Base-by-base conservation (phyloP, 2,113 vertebrate genomes). In the Larimichthys crocea region DNA sequence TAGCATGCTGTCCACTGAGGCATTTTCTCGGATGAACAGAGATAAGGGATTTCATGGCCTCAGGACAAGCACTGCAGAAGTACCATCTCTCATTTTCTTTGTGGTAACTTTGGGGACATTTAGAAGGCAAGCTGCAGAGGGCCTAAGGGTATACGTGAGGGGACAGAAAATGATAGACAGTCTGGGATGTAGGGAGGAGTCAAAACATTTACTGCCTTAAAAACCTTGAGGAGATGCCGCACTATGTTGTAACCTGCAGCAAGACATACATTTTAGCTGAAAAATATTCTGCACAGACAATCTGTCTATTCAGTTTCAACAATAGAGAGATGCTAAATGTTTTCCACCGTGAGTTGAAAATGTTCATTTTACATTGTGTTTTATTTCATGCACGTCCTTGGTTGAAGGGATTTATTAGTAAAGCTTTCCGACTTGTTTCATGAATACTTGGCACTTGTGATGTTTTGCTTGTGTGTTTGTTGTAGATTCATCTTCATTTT, bases 161-260 rank as follows among this genome's bases (percentile, higher is more conserved):
- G 88, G 86, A 88, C 82, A 85, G 83, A 68, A 67, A 79, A 85
- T 88, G 84, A 86, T 83, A 5, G 82, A 86, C 82, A 82, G 76
- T 61, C 79, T 85, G 84, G 42, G 59, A 53, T 79, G 77, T 31
- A 74, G 84, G 73, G 72, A 75, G 80, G 71, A 82, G 79, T 79
- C 69, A 78, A 74, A 86, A 81, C 74, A 84, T 79, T 87, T 87
- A 82, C 64, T 82, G 83, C 77, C 73, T 72, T 69, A 53, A 80
- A 89, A 83, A 80, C 62, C 88, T 86, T 62, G 60, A 73, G 76
- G 75, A 78, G 72, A 50, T 65, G 75, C 29, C 29, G 73, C 69
- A 78, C 80, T 91, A 73, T 88, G 86, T 80, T 86, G 86, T 74
- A 81, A 88, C 84, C 79, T 88, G 82, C 66, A 81, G 86, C 76